Base-by-base conservation (phyloP, 2,797 vertebrate genomes). In the Rhincodon typus region DNA sequence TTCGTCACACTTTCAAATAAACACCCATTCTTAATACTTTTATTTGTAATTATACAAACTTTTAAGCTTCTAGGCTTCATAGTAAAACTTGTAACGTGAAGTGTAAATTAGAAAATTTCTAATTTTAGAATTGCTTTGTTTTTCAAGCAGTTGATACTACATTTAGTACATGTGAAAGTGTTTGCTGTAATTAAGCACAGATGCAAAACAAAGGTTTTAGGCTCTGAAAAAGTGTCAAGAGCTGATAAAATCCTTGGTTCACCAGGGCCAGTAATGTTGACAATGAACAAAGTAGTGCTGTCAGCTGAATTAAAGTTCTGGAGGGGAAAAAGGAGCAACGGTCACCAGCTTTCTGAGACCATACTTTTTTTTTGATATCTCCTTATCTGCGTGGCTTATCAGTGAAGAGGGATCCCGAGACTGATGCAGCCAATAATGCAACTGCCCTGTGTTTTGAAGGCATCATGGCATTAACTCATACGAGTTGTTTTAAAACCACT, bases 11-110 rank as follows among this genome's bases (percentile, higher is more conserved):
- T 97, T 97, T 96, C 96, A 96, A 97, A 96, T 98, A 97, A 97
- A 97, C 96, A 95, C 96, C 96, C 94, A 95, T 95, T 96, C 96
- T 97, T 96, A 96, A 97, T 97, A 97, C 96, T 97, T 97, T 97
- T 98, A 97, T 98, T 98, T 97, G 97, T 98, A 97, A 97, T 98
- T 98, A 97, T 98, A 97, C 97, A 97, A 97, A 98, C 96, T 98
- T 98, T 98, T 97, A 97, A 96, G 97, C 97, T 97, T 98, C 97
- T 98, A 98, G 97, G 97, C 97, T 98, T 98, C 97, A 98, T 98
- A 98, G 97, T 97, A 97, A 98, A 98, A 97, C 98, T 97, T 98
- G 97, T 98, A 96, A 98, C 97, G 97, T 98, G 97, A 97, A 97
- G 96, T 98, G 97, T 98, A 97, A 97, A 97, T 97, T 97, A 97